These are phyloP conservation scores for Melinopterus prodromus DNA, from an alignment of 2,888 invertebrate species.

Conservation along the genomic window DNA sequence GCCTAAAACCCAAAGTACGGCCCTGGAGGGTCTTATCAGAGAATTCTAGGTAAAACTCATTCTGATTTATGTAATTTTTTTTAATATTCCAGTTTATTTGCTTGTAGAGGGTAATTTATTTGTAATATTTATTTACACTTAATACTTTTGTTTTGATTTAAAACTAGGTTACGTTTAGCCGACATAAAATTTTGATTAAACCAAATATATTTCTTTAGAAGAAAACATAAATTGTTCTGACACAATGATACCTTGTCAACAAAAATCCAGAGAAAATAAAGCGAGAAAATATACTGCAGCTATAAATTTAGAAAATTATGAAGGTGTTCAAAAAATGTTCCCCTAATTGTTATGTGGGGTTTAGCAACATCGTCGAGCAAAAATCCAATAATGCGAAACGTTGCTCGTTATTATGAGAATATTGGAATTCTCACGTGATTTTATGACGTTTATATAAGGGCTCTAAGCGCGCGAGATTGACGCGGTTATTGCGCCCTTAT, in stretches of 20 bases:
- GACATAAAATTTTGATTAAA: too few species aligned
- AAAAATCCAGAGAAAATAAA: too few species aligned
- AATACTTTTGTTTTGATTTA: too few species aligned
- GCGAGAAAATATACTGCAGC: neutral
- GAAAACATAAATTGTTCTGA: too few species aligned
- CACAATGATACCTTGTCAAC: too few species aligned
- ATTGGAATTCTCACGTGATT: neutral
- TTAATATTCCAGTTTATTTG: too few species aligned
- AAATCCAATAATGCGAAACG: neutral
- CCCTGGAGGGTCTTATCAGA: neutral
- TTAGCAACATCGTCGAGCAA: neutral
- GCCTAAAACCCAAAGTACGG: neutral
- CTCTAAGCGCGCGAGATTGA: neutral
- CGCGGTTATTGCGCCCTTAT: neutral
- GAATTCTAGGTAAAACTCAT: neutral
- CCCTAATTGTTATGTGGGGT: neutral
- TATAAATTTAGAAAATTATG: neutral
- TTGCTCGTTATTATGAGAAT: neutral
- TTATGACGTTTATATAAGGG: slow-evolving; percentile 4
- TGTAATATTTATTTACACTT: too few species aligned
- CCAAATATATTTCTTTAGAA: too few species aligned
- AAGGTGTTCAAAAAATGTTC: neutral
- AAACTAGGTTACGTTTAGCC: too few species aligned
- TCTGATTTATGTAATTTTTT: neutral
- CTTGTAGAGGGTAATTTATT: too few species aligned